A percentile compares a stretch with the other conserved stretches of the same genome.
These are phyloP conservation scores for Sipha maydis DNA, from an alignment of 2,888 invertebrate species.

Conservation along the genomic window DNA sequence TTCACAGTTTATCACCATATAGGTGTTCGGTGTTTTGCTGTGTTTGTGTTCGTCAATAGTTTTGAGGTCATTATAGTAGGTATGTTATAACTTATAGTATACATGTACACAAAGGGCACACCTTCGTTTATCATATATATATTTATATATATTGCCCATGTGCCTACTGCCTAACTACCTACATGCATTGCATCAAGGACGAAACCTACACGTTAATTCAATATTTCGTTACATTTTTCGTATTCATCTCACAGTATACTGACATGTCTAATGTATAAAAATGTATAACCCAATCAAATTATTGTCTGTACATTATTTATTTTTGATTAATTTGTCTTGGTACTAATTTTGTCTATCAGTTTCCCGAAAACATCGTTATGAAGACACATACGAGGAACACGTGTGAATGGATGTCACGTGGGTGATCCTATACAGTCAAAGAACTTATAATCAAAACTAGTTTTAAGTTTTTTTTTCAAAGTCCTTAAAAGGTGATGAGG, in stretches of 20 bases:
- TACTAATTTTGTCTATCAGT: neutral
- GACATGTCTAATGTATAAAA: neutral
- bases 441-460: constrained; percentile 47
- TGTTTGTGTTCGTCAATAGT: constrained; percentile 46
- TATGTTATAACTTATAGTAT: constrained; percentile 37
- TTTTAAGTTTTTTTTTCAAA: constrained; percentile 38
- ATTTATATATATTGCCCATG: neutral
- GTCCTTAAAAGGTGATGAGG: constrained; percentile 58
- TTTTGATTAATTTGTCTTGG: neutral
- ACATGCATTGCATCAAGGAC: constrained; percentile 52
- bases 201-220: constrained; percentile 46
- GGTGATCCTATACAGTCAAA: constrained; percentile 29
- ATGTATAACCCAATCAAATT: neutral
- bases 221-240: constrained; percentile 24
- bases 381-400: neutral
- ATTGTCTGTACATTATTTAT: neutral
- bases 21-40: constrained; percentile 5
- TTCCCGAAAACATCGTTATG: constrained; percentile 22
- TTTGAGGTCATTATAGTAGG: constrained; percentile 35
- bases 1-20: neutral
- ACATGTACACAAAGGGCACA: constrained; percentile 53
- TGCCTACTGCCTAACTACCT: constrained; percentile 41
- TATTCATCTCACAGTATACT: neutral
- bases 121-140: constrained; percentile 33
- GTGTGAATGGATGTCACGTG: constrained; percentile 40